Evolutionary conservation across 2,113 vertebrate genomes (phyloP), one percentile per base, ranked within the genome.

Genomic region (Myiagra hebetior): DNA sequence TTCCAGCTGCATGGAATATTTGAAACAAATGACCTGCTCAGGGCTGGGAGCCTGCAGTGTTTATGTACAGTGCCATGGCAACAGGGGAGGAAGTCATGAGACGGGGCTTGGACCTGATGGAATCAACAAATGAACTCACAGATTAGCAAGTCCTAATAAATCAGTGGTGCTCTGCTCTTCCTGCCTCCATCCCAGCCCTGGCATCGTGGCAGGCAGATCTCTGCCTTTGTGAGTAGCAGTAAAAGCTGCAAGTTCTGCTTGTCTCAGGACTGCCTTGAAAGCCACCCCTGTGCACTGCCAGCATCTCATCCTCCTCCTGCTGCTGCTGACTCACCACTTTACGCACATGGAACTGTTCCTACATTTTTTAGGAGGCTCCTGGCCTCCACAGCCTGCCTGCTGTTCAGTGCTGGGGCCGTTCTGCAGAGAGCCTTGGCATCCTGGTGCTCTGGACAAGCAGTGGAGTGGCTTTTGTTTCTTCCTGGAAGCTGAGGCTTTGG

Each of bases 1-100:
- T 98, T 98, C 98, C 98, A 98, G 98, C 98, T 98, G 97, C 97
- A 97, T 97, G 97, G 97, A 98, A 98, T 98, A 98, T 98, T 98
- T 98, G 98, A 98, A 98, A 97, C 97, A 97, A 98, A 98, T 96
- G 98, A 97, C 89, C 97, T 97, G 97, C 95, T 87, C 67, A 2
- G 89, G 64, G 96, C 96, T 94, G 97, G 96, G 97, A 96, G 96
- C 81, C 93, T 85, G 95, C 95, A 37, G 93, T 98, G 98, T 98
- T 98, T 97, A 98, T 97, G 96, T 93, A 92, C 89, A 53, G 96
- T 46, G 77, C 97, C 91, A 96, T 98, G 97, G 98, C 91, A 98
- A 98, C 98, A 12, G 14, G 28, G 56, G 37, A 97, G 96, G 97
- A 96, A 97, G 90, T 82, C 95, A 92, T 97, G 95, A 46, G 96